Base-by-base conservation (phyloP, 2,888 invertebrate genomes). In the Pristionchus arcanus region DNA sequence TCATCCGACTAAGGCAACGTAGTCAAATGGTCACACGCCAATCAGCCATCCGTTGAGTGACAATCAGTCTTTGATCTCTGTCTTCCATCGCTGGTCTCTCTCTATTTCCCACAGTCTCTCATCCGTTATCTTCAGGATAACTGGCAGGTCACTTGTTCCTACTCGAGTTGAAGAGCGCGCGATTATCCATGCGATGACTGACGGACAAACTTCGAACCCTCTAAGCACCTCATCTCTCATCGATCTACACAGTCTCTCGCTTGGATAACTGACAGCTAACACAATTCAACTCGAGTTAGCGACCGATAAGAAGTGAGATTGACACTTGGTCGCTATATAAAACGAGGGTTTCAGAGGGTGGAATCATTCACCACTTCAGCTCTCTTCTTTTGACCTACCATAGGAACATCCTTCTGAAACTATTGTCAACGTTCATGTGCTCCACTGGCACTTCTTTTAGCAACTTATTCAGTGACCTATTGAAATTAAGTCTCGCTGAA, bases 181-280 rank as follows among this genome's bases (percentile, higher is more conserved):
- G 34, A 71, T 25, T 71, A 1, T 31, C 5, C 71, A 25, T 21
- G 71, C 28, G 0, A 19, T 81, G 81, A 81, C n/a, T 81, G 81
- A 53, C 81, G 34, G 49, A 28, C 19, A 3, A 49, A 21, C 81
- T 81, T 81, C 25, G 49, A 53, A 15, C 81, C 28, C 25, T 15
- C 13, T 19, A 1, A 1, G 15, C 7, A 4, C 53, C 49, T 81
- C 42, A 9, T 4, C 53, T 53, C 81, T 81, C 81, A 5, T 28
- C 34, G 37, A 53, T 28, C 5, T 49, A 49, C 81, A 81, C 28
- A n/a, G 13, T 81, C n/a, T 49, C 42, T 81, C 81, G n/a, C 2
- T 31, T 7, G 31, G 59, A 34, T 85, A 85, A 85, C 59, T 85
- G 84, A 59, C 59, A 85, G 83, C 16, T 21, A 42, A 3, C 81